These are phyloP conservation scores for Drosophila parthenogenetica DNA, from an alignment of 2,888 invertebrate species.

Conservation along the genomic window DNA sequence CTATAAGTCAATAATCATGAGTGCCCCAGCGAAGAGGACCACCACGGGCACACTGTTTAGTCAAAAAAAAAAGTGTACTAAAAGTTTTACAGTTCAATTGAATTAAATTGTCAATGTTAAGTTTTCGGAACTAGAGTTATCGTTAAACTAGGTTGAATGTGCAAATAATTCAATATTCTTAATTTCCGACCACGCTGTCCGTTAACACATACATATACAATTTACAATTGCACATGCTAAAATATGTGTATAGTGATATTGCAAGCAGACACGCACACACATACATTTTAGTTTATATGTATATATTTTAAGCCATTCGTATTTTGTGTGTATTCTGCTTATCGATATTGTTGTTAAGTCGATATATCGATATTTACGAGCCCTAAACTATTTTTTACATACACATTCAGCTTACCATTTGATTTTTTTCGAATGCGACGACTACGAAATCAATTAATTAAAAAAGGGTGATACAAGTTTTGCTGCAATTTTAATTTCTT, in stretches of 20 bases:
- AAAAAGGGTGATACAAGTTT: not conserved
- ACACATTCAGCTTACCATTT: slow-evolving; percentile 1
- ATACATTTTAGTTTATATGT: slow-evolving; percentile 3
- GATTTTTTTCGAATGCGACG: slow-evolving; percentile 9
- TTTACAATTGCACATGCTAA: slow-evolving; percentile 3
- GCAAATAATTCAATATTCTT: not conserved
- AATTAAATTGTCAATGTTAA: not conserved
- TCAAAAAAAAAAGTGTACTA: not conserved
- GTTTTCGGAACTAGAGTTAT: not conserved
- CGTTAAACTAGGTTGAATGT: not conserved
- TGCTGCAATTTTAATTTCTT: not conserved
- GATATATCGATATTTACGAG: slow-evolving; percentile 24
- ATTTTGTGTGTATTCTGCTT: not conserved
- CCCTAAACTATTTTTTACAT: not conserved
- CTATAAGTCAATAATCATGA: not conserved
- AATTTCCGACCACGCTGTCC: too few relatives aligned
- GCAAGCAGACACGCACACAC: not conserved
- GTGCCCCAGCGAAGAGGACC: not conserved
- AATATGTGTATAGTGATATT: not conserved
- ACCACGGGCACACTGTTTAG: slow-evolving; percentile 1
- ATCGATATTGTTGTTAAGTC: slow-evolving; percentile 21
- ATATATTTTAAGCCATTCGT: not conserved
- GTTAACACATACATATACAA: not conserved
- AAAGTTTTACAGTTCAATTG: slow-evolving; percentile 2
- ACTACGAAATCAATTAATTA: not conserved